Base-by-base conservation (phyloP, 2,113 vertebrate genomes). In the Ciconia boyciana region DNA sequence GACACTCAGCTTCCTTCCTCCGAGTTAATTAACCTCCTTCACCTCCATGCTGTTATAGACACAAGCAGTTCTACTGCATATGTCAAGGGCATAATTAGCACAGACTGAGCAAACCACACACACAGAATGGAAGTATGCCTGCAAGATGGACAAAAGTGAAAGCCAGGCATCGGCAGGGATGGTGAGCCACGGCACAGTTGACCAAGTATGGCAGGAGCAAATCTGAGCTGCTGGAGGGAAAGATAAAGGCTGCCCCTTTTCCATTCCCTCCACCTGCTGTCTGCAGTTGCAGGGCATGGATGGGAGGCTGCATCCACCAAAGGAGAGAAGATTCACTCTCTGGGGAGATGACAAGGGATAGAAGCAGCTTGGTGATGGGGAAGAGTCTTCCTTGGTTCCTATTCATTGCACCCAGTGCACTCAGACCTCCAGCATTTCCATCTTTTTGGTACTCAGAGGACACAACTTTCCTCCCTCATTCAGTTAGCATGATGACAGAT, bases 1-100 rank as follows among this genome's bases (percentile, higher is more conserved):
- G 96, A 91, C 87, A 97, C 52, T 41, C 96, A 85, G 96, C 94
- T 97, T 96, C 92, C 94, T 94, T 96, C 91, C 97, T 98, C 95
- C 3, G 51, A 97, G 96, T 97, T 98, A 98, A 98, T 98, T 98
- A 98, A 98, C 97, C 98, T 98, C 96, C 82, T 78, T 97, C 96
- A 98, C 97, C 96, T 90, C 93, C 90, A 72, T 68, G 94, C 95
- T 92, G 91, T 80, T 96, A 93, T 49, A 98, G 96, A 95, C 96
- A 97, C 94, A 93, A 87, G 93, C 92, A 93, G 95, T 96, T 96
- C 81, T 96, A 60, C 87, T 71, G 97, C 94, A 89, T 91, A 90
- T 93, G 89, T 97, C 97, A 94, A 96, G 93, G 91, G 96, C 83
- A 17, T 97, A 97, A 97, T 98, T 98, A 98, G 92, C 95, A 95